Evolutionary conservation across 2,113 vertebrate species (phyloP).

Genomic region (Carlito syrichta): DNA sequence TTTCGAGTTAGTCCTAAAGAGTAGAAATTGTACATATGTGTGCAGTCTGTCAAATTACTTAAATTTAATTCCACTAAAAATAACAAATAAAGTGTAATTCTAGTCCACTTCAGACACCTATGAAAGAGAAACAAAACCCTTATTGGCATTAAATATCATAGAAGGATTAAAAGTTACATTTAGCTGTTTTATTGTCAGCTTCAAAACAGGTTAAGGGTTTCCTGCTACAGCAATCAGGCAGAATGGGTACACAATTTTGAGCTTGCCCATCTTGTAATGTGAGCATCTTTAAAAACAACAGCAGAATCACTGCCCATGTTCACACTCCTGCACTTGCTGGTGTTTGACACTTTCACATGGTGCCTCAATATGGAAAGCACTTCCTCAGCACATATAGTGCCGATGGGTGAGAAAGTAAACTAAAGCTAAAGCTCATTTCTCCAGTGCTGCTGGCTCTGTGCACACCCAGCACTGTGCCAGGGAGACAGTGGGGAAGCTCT

Average conservation of each 20-base stretch:
- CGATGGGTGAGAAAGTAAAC: constrained; percentile 43
- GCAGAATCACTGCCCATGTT: not conserved
- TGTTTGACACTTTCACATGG: constrained; percentile 45
- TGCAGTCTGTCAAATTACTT: constrained; percentile 20
- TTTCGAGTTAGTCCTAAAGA: constrained; percentile 4
- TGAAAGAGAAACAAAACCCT: not conserved
- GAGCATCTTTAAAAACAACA: constrained; percentile 48
- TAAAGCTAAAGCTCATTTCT: not conserved
- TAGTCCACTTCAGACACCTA: not conserved
- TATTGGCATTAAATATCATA: not conserved
- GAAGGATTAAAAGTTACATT: constrained; percentile 36
- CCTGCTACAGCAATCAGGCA: not conserved
- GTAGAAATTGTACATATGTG: constrained; percentile 12
- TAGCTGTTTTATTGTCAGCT: not conserved
- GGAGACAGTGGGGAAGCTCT: not conserved
- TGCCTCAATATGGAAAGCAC: constrained; percentile 40
- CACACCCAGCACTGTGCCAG: not conserved
- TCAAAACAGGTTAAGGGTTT: not conserved
- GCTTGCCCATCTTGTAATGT: not conserved
- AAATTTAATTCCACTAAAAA: constrained; percentile 37
- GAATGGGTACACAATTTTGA: constrained; percentile 5
- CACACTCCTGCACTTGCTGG: constrained; percentile 3
- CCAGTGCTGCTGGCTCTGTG: not conserved
- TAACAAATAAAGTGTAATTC: not conserved
- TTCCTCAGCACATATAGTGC: not conserved